A percentile compares a stretch with the other conserved stretches of the same genome.
phyloP scores from a whole-genome alignment of 1,140 invertebrate species.

The Drosophila nebulosa region DNA sequence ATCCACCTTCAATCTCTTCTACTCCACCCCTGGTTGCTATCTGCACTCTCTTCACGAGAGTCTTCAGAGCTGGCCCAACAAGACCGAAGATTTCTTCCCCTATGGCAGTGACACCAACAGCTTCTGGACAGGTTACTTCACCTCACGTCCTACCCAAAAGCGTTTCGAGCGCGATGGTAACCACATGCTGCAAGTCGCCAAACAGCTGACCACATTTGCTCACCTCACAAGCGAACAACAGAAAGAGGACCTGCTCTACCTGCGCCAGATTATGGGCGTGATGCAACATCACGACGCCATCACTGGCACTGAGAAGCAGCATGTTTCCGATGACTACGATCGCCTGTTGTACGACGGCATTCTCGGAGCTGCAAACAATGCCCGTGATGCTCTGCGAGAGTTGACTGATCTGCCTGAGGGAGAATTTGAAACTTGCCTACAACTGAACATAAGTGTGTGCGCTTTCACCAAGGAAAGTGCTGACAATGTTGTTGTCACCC shows the following conservation, averaged over 20 bases:
- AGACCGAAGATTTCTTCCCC: constrained; percentile 94
- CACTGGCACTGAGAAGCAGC: constrained; percentile 94
- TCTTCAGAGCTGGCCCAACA: constrained; percentile 85
- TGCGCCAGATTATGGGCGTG: constrained; percentile 85
- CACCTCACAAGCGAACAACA: constrained; percentile 21
- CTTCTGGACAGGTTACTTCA: constrained; percentile 98
- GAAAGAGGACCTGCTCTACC: constrained; percentile 66
- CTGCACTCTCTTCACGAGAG: constrained; percentile 89
- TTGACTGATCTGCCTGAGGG: constrained; percentile 81
- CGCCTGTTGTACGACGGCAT: constrained; percentile 57
- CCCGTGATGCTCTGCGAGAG: constrained; percentile 56
- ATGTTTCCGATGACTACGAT: constrained; percentile 93
- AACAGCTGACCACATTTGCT: constrained; percentile 82
- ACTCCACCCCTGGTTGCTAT: constrained; percentile 94
- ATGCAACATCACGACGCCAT: constrained; percentile 96
- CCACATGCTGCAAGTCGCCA: constrained; percentile 88
- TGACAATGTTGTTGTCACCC: constrained; percentile 85
- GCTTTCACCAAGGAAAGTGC: constrained; percentile 72
- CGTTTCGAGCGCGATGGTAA: constrained; percentile 89
- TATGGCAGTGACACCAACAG: constrained; percentile 91
- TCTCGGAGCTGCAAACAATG: constrained; percentile 26
- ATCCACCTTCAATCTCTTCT: constrained; percentile 82
- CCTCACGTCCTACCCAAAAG: constrained; percentile 92
- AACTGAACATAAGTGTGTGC: constrained; percentile 86
- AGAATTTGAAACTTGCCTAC: constrained; percentile 83